These are phyloP conservation scores for Characodon lateralis DNA, from an alignment of 2,797 vertebrate genomes.

Conservation along the genomic window DNA sequence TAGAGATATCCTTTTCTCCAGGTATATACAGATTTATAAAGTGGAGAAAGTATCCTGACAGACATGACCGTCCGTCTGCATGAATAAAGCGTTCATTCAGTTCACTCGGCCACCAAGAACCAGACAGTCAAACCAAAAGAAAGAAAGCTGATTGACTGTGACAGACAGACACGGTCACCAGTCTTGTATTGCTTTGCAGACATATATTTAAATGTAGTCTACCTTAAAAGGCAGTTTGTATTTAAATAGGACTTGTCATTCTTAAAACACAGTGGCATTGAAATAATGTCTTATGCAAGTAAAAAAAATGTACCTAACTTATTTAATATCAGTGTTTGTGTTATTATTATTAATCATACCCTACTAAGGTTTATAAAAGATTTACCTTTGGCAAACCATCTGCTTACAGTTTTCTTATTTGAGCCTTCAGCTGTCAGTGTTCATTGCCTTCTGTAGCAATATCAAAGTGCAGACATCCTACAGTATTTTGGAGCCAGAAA, in stretches of 20 bases:
- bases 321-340: too few species aligned
- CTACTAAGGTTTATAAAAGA: not conserved
- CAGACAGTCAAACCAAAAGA: conserved; percentile 43
- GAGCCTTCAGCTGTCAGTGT: not conserved
- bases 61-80: conserved; percentile 37
- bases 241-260: not conserved
- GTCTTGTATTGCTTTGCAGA: conserved; percentile 18
- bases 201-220: conserved; percentile 2
- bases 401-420: not conserved
- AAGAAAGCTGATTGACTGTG: conserved; percentile 51
- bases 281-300: not conserved
- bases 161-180: conserved; percentile 36
- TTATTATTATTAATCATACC: not conserved
- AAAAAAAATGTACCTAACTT: not conserved
- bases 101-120: conserved; percentile 45
- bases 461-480: not conserved
- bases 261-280: not conserved
- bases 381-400: not conserved
- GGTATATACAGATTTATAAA: conserved; percentile 28
- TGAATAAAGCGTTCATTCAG: conserved; percentile 53
- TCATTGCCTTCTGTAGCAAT: not conserved
- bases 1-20: conserved; percentile 18
- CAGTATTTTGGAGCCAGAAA: not conserved
- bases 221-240: conserved; percentile 2
- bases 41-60: conserved; percentile 44